phyloP scores from a whole-genome alignment of 2,113 vertebrate genomes.

The Laticauda laticaudata region DNA sequence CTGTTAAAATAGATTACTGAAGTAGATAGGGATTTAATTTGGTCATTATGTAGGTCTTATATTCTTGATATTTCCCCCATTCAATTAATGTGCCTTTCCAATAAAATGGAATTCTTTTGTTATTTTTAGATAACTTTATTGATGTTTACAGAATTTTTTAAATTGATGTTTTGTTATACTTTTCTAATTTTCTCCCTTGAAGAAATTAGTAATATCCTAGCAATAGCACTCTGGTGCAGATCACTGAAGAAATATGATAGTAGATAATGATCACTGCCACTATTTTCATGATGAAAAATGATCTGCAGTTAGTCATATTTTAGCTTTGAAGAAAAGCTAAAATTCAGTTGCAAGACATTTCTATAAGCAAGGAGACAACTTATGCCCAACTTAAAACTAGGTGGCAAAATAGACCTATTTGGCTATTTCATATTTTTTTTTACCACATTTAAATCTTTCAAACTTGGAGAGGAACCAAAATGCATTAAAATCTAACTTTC shows the following conservation, averaged over 20 bases:
- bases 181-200: neutral
- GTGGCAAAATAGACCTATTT: neutral
- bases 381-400: neutral
- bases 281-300: neutral
- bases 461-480: neutral
- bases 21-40: neutral
- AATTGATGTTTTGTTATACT: neutral
- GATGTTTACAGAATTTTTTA: neutral
- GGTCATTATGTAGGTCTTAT: neutral
- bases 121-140: neutral
- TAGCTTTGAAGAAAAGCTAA: neutral
- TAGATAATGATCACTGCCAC: neutral
- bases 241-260: neutral
- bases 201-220: neutral
- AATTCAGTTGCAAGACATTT: neutral
- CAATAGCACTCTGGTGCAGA: neutral
- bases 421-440: neutral
- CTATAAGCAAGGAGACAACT: neutral
- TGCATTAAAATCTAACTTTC: neutral
- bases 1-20: neutral
- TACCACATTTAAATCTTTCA: neutral
- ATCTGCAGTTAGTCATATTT: neutral
- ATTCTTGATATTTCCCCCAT: neutral
- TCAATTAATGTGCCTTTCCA: neutral
- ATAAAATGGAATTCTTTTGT: neutral